These are phyloP conservation scores for Drosophila ficusphila DNA, from an alignment of 1,140 invertebrate genomes.

Conservation along the genomic window DNA sequence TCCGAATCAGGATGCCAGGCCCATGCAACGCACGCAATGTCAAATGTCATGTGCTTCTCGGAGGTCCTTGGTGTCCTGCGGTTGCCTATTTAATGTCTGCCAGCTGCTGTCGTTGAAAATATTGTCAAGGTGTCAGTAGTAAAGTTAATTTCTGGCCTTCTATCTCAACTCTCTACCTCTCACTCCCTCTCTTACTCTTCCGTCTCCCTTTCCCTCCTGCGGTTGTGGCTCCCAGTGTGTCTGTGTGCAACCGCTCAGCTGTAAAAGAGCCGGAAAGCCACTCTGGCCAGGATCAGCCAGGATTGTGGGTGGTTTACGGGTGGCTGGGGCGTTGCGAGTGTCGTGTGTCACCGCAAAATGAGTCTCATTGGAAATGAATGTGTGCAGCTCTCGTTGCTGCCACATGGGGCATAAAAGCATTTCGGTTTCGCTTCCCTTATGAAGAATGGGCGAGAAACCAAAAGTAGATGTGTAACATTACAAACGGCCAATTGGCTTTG, in stretches of 20 bases:
- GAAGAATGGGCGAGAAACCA: slow-evolving; percentile 20
- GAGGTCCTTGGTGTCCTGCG: slow-evolving; percentile 40
- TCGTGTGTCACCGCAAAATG: slow-evolving; percentile 75
- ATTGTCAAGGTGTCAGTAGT: slow-evolving; percentile 81
- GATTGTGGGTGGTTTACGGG: slow-evolving; percentile 36
- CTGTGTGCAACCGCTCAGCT: slow-evolving; percentile 69
- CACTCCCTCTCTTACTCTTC: not conserved
- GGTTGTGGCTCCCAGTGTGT: slow-evolving; percentile 57
- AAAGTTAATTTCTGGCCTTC: slow-evolving; percentile 71
- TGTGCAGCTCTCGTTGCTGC: slow-evolving; percentile 43
- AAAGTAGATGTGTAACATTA: slow-evolving; percentile 2
- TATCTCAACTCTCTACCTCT: slow-evolving; percentile 8
- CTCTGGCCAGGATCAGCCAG: slow-evolving; percentile 56
- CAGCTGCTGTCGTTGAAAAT: slow-evolving; percentile 56
- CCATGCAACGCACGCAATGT: slow-evolving; percentile 55
- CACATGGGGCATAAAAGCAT: slow-evolving; percentile 59
- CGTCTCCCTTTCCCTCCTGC: slow-evolving; percentile 14
- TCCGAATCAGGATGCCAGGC: too few species aligned
- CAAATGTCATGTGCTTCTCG: slow-evolving; percentile 58
- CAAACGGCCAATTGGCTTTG: not conserved
- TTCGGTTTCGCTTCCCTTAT: slow-evolving; percentile 59
- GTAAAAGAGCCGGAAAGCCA: slow-evolving; percentile 76
- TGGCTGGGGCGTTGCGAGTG: slow-evolving; percentile 5
- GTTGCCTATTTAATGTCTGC: slow-evolving; percentile 39
- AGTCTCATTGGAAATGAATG: slow-evolving; percentile 79